These are phyloP conservation scores for Meandrusa payeni DNA, from an alignment of 2,888 invertebrate genomes.

Conservation along the genomic window DNA sequence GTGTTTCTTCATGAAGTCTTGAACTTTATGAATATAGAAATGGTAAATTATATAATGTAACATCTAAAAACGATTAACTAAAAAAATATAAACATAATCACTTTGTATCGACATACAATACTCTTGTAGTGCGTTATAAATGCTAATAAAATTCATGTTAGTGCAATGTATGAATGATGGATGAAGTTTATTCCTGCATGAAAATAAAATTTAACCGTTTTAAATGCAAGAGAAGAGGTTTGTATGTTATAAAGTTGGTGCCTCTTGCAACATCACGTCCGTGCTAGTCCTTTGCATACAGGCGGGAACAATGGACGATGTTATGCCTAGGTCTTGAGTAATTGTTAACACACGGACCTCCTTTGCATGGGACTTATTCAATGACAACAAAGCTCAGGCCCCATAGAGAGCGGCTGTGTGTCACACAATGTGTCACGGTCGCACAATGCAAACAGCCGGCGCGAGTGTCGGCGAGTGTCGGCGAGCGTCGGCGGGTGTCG, in stretches of 20 bases:
- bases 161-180: not conserved
- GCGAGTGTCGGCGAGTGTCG: conserved; percentile 70
- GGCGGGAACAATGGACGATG: conserved; percentile 39
- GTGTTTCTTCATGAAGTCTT: no score
- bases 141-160: no score
- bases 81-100: no score
- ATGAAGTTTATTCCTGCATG: not conserved
- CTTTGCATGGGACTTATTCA: conserved; percentile 52
- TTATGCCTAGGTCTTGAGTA: conserved; percentile 52
- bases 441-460: conserved; percentile 77
- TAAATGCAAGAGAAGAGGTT: conserved; percentile 26
- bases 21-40: no score
- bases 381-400: conserved; percentile 54
- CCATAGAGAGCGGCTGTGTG: conserved; percentile 56
- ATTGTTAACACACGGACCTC: conserved; percentile 53
- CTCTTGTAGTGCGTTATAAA: no score
- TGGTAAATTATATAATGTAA: no score
- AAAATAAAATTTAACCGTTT: conserved; percentile 14
- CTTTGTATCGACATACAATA: no score
- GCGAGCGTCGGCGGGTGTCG: conserved; percentile 71
- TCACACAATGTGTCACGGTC: conserved; percentile 75
- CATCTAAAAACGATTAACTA: no score
- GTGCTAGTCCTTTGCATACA: conserved; percentile 37
- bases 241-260: conserved; percentile 23
- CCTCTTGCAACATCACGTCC: conserved; percentile 46